A percentile compares a stretch with the other conserved stretches of the same genome.
These are phyloP conservation scores for Tubulanus polymorphus DNA, from an alignment of 2,888 invertebrate species.

Conservation along the genomic window DNA sequence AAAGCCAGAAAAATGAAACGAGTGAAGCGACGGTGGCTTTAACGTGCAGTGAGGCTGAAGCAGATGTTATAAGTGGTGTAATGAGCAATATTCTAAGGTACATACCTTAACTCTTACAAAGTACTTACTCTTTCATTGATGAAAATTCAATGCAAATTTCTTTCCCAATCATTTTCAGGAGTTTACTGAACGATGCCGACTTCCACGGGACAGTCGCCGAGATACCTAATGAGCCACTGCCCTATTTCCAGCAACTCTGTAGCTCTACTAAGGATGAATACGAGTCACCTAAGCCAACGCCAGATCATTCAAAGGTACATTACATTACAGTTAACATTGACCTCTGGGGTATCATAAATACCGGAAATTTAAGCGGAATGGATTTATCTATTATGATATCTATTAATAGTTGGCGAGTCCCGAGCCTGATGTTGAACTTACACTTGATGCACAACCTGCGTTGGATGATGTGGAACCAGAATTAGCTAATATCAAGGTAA, in stretches of 20 bases:
- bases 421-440: too few relatives aligned
- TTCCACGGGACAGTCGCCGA: conserved; percentile 42
- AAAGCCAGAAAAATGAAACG: conserved; percentile 12
- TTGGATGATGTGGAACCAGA: too few relatives aligned
- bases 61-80: conserved; percentile 37
- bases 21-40: conserved; percentile 20
- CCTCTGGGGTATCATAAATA: too few relatives aligned
- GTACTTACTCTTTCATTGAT: not conserved
- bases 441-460: too few relatives aligned
- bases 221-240: conserved; percentile 41
- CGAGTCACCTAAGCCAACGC: too few relatives aligned
- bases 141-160: not conserved
- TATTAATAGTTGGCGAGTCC: too few relatives aligned
- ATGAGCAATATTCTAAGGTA: conserved; percentile 45
- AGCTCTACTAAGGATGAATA: too few relatives aligned
- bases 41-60: conserved; percentile 33
- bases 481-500: too few relatives aligned
- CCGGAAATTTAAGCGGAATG: too few relatives aligned
- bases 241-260: conserved; percentile 48
- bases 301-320: too few relatives aligned
- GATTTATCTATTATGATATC: too few relatives aligned
- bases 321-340: too few relatives aligned
- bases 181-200: conserved; percentile 43
- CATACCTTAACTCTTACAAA: not conserved
- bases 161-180: conserved; percentile 25